Evolutionary conservation across 1,140 invertebrate species (phyloP), one percentile per base, ranked within the genome.

Genomic region (Hyles vespertilio): DNA sequence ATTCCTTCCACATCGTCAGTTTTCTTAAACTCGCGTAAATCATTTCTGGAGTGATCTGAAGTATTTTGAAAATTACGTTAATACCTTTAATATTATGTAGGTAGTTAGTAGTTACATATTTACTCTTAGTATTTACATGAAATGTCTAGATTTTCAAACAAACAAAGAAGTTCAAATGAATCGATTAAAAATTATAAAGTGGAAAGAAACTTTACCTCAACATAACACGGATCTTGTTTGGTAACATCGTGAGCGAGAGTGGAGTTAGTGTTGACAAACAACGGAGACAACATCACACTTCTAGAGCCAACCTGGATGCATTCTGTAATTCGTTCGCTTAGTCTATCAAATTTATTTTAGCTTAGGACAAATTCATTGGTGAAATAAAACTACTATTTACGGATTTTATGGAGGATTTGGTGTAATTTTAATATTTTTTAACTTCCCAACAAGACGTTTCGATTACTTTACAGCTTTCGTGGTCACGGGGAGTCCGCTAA

Each of bases 11-110:
- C 65, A 69, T 74, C 2, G 63, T 58, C 2, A 82, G 66, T 9
- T 47, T 67, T 34, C 60, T 56, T 5, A 82, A 12, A 0, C 66
- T 49, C n/a, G 71, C 69, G 52, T 61, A 64, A 46, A 82, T 76
- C 74, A 82, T 82, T 57, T 82, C 72, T 22, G 76, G 76, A 2
- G 71, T 66, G 43, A 82, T 62, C 77, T 82, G 58, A 3, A 48
- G 5, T n/a, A 5, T 5, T 10, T 5, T 10, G 8, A 48, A 10
- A n/a, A 10, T n/a, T 48, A 22, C 22, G 22, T 22, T 22, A 1
- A 22, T 22, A 22, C 22, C 22, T 22, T 22, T 22, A 22, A 22
- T 22, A 22, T 22, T 22, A 22, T 22, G 22, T 22, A 22, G 22
- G 22, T 22, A 22, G 22, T 22, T 22, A 22, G 22, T 22, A 22